phyloP scores from a whole-genome alignment of 2,797 vertebrate species.

The Pteropus rufus region DNA sequence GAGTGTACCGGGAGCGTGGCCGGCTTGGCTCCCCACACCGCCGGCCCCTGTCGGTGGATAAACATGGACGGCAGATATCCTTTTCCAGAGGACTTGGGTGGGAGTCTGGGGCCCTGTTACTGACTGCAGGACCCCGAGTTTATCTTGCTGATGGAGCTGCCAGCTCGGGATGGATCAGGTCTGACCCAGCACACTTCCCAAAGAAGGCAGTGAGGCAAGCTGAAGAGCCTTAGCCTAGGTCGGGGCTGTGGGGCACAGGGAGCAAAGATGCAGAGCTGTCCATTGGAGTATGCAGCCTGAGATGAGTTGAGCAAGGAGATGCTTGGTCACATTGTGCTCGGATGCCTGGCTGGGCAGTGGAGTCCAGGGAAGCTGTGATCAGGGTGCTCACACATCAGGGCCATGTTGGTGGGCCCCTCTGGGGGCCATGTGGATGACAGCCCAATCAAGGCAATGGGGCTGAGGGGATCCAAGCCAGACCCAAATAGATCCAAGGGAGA shows the following conservation, averaged over 20 bases:
- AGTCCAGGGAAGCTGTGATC: neutral
- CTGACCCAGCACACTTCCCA: neutral
- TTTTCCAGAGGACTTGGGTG: slow-evolving; percentile 70
- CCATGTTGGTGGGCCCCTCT: neutral
- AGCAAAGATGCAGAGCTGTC: neutral
- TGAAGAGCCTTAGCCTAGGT: neutral
- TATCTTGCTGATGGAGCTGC: neutral
- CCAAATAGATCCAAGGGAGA: neutral
- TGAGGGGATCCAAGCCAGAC: neutral
- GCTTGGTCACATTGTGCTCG: neutral
- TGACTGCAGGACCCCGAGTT: neutral
- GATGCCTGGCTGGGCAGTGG: neutral
- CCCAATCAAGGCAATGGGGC: neutral
- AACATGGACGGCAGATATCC: slow-evolving; percentile 99
- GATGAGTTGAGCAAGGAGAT: neutral
- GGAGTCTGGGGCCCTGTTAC: neutral
- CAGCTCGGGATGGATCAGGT: neutral
- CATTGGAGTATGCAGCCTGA: neutral
- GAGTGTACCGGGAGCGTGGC: slow-evolving; percentile 95
- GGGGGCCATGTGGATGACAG: neutral
- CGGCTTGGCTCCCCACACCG: slow-evolving; percentile 97
- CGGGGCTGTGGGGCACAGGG: neutral
- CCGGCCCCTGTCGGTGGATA: slow-evolving; percentile 95
- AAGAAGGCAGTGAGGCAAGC: neutral
- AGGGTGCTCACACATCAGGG: neutral